These are phyloP conservation scores for Neoniphon sammara DNA, from an alignment of 2,797 vertebrate genomes.

Conservation along the genomic window DNA sequence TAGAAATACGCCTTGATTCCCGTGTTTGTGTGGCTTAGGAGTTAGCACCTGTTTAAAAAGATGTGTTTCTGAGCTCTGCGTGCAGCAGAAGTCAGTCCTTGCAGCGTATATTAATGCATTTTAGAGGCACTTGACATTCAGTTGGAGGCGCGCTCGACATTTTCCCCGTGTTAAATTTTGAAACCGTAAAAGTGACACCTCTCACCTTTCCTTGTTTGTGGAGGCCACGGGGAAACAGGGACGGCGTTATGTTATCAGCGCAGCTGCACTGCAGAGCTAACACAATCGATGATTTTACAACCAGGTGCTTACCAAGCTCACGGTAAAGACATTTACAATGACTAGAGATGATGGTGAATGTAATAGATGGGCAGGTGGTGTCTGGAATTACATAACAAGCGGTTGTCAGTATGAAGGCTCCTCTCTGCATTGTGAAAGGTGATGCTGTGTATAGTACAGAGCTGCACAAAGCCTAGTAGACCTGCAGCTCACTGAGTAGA, in stretches of 20 bases:
- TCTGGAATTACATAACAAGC: neutral
- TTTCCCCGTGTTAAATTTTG: constrained; percentile 1
- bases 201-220: neutral
- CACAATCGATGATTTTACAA: neutral
- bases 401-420: neutral
- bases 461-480: neutral
- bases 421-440: constrained; percentile 3
- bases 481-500: too few relatives aligned
- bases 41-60: neutral
- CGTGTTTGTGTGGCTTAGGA: neutral
- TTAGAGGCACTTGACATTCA: neutral
- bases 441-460: neutral
- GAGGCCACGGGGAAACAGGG: neutral
- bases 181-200: neutral
- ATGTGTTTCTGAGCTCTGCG: neutral
- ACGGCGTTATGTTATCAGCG: neutral
- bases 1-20: neutral
- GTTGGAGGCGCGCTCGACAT: neutral
- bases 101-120: neutral
- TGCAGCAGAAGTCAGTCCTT: neutral
- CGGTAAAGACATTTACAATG: neutral
- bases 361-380: neutral
- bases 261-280: neutral
- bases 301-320: neutral
- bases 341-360: neutral